Evolutionary conservation across 1,140 invertebrate genomes (phyloP), one percentile per base, ranked within the genome.

Genomic region (Ips nitidus): DNA sequence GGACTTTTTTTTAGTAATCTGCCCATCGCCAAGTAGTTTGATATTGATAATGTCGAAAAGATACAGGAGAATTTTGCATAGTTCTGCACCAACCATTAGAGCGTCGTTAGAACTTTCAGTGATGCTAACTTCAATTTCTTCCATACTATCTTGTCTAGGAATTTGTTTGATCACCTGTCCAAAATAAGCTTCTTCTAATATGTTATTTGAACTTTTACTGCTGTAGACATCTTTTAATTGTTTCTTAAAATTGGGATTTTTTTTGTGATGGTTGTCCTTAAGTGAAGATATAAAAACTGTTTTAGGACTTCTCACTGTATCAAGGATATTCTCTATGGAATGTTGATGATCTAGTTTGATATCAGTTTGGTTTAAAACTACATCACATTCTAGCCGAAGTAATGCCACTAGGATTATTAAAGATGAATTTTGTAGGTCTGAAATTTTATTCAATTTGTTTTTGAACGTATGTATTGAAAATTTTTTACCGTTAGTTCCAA

Each of bases 1-100:
- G 53, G 78, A 75, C 69, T 82, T 84, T 41, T 81, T 81, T 4
- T 60, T 72, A 37, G 74, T 74, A 43, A 76, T 76, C 8, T 41
- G 59, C 59, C 76, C 76, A n/a, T 76, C 80, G 66, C 76, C 80
- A 0, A 74, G 73, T 47, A 73, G 76, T 36, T 81, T 75, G 3
- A 84, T 78, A 71, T 76, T 81, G 41, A 80, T 76, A 22, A 81
- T 79, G n/a, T 84, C 80, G 45, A 83, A 83, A 1, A 84, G 69
- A 52, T 82, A 74, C 5, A 85, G 64, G 8, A 86, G 73, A 40
- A 79, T 77, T 70, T 79, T 79, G 52, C 82, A 85, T 6, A 86
- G 73, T 74, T 83, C 80, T 0, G 78, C 75, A 0, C 83, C 83
- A 8, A 81, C 71, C 38, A 77, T 70, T 3, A 72, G 36, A 38